Base-by-base conservation (phyloP, 1,140 invertebrate species). In the Drosophila nebulosa region DNA sequence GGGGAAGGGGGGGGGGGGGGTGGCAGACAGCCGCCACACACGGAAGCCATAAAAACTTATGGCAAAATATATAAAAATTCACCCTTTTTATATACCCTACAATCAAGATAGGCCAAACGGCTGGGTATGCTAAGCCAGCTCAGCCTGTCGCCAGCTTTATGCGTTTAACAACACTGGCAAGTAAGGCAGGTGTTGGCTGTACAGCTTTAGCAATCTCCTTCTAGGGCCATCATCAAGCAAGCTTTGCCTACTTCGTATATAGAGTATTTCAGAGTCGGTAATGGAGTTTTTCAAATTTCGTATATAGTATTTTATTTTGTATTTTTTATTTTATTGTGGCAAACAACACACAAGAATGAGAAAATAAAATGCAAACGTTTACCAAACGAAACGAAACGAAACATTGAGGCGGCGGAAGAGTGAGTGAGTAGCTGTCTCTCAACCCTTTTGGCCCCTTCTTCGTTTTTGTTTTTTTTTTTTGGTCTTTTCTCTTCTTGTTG, bases 31-130 rank as follows among this genome's bases (percentile, higher is more conserved):
- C 72, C 80, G 80, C 69, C 83, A 83, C 84, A 88, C 83, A 88
- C 83, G 83, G 83, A 88, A 86, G 83, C 83, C 83, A 86, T 86
- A 86, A 86, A 86, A 86, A 88, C 83, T 88, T 86, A 86, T 86
- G 83, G 75, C 75, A 72, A 77, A 86, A 84, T 74, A 85, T 86
- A 86, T 86, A 88, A 86, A 86, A 86, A 86, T 86, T 63, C 83
- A 86, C 83, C 83, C 83, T 88, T 88, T 46, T 46, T 36, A 6
- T 39, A 46, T 46, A 46, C 39, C 18, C 39, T 46, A 10, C 10
- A 46, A 46, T n/a, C 18, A 32, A 32, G 16, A 46, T 21, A 46
- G 18, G 39, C 7, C 39, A 16, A 18, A 10, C 2, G 6, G 39
- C 2, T 16, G 39, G 14, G 4, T 39, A 39, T 39, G 36, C 36